These are phyloP conservation scores for Sminthurinus signatus DNA, from an alignment of 1,140 invertebrate species.

Conservation along the genomic window DNA sequence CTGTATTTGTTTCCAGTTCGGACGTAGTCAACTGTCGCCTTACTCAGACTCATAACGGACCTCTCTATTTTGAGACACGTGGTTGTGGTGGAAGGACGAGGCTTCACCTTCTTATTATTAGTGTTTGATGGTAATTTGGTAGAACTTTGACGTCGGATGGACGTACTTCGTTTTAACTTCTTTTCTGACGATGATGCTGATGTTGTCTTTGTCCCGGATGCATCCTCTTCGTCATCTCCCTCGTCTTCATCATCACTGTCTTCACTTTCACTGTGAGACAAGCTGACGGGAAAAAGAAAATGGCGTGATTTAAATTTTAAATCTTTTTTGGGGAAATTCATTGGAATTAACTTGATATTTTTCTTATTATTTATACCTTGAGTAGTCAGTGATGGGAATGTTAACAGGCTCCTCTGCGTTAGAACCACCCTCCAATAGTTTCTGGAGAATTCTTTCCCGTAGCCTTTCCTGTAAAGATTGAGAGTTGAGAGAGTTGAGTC, in stretches of 20 bases:
- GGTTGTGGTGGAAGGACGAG: conserved; percentile 2
- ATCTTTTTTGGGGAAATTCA: too few species aligned
- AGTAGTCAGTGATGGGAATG: conserved; percentile 75
- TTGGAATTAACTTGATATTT: too few species aligned
- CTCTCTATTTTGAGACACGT: conserved; percentile 1
- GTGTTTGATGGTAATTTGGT: neutral
- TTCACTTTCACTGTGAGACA: conserved; percentile 37
- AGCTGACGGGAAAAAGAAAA: conserved; percentile 12
- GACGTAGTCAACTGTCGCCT: conserved; percentile 15
- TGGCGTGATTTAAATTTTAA: neutral
- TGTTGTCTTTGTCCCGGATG: too few species aligned
- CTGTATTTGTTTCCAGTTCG: neutral
- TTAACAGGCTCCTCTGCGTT: conserved; percentile 79
- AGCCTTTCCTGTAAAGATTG: conserved; percentile 58
- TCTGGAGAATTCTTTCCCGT: conserved; percentile 67
- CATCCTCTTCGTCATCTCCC: conserved; percentile 13
- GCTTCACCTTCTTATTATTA: conserved; percentile 13
- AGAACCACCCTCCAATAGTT: conserved; percentile 72
- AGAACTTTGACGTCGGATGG: conserved; percentile 13
- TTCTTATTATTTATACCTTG: conserved; percentile 54
- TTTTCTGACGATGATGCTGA: neutral
- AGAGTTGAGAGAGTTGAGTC: neutral
- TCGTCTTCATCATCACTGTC: conserved; percentile 24
- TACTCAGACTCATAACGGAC: conserved; percentile 13
- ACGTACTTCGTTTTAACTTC: neutral